Percentiles rank a stretch among this genome's conserved stretches.
Evolutionary conservation across 2,797 vertebrate species (phyloP).

Genomic region (Fratercula arctica): DNA sequence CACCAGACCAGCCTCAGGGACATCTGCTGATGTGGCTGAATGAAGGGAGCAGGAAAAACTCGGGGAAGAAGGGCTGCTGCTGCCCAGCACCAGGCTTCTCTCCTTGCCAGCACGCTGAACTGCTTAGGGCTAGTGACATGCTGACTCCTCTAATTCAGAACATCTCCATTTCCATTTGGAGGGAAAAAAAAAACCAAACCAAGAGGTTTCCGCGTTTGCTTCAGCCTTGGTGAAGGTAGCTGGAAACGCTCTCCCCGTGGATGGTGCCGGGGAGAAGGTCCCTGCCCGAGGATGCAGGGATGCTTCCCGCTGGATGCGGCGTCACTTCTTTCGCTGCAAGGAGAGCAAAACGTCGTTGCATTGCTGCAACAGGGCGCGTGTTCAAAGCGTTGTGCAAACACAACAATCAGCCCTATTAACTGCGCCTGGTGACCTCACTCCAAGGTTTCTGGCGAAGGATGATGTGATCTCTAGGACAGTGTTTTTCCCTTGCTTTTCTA

Average conservation of each 20-base stretch:
- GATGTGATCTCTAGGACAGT: neutral
- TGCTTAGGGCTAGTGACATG: slow-evolving; percentile 34
- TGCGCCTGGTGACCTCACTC: neutral
- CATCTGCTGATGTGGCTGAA: neutral
- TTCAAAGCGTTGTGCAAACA: neutral
- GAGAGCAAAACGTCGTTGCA: rapidly evolving
- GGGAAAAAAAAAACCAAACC: neutral
- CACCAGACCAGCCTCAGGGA: neutral
- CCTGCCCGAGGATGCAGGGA: neutral
- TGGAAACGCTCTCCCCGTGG: neutral
- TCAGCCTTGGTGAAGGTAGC: neutral
- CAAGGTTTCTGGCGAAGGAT: neutral
- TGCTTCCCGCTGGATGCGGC: neutral
- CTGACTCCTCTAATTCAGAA: slow-evolving; percentile 28
- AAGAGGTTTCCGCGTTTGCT: neutral
- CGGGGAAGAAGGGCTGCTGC: neutral
- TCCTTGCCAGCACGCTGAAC: neutral
- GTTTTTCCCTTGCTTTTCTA: slow-evolving; percentile 31
- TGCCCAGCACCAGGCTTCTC: neutral
- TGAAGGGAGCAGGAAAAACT: neutral
- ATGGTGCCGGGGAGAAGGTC: neutral
- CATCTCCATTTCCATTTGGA: neutral
- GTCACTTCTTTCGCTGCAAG: neutral
- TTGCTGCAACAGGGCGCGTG: neutral
- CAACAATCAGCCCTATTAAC: neutral